phyloP scores from a whole-genome alignment of 2,797 vertebrate genomes.

The Limosa lapponica region DNA sequence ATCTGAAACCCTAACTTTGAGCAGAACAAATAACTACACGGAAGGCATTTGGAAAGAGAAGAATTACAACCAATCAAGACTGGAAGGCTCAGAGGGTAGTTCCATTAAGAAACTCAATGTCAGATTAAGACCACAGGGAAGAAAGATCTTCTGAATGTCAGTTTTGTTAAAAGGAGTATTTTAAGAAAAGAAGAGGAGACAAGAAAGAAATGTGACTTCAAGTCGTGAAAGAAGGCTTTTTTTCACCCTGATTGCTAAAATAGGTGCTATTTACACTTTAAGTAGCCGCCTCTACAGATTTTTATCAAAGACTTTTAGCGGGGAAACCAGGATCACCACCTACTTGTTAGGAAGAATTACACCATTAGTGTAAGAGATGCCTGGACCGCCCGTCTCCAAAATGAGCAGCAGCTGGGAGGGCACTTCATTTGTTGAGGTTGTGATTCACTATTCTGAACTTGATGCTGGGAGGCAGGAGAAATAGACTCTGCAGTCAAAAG shows the following conservation, averaged over 20 bases:
- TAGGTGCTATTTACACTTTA: constrained; percentile 47
- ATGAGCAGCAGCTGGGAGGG: not conserved
- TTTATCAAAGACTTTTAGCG: not conserved
- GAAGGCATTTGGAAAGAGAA: constrained; percentile 25
- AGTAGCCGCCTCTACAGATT: not conserved
- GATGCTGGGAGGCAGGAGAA: not conserved
- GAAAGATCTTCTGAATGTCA: constrained; percentile 38
- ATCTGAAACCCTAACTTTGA: not conserved
- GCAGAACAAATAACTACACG: constrained; percentile 9
- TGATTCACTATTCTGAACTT: not conserved
- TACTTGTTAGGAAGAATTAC: not conserved
- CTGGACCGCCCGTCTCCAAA: not conserved
- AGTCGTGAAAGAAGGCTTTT: not conserved
- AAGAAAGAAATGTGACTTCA: constrained; percentile 29
- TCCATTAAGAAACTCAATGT: constrained; percentile 24
- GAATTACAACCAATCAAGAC: constrained; percentile 20
- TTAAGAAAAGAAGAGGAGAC: not conserved
- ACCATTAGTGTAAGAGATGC: not conserved
- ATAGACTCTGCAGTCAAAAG: not conserved
- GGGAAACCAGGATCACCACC: constrained; percentile 25
- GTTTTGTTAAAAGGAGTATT: constrained; percentile 51
- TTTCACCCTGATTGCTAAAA: constrained; percentile 13
- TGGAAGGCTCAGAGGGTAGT: constrained; percentile 5
- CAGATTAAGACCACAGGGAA: constrained; percentile 39
- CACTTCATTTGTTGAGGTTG: not conserved